These are phyloP conservation scores for Linyphia triangularis DNA, from an alignment of 2,888 invertebrate species.

Conservation along the genomic window DNA sequence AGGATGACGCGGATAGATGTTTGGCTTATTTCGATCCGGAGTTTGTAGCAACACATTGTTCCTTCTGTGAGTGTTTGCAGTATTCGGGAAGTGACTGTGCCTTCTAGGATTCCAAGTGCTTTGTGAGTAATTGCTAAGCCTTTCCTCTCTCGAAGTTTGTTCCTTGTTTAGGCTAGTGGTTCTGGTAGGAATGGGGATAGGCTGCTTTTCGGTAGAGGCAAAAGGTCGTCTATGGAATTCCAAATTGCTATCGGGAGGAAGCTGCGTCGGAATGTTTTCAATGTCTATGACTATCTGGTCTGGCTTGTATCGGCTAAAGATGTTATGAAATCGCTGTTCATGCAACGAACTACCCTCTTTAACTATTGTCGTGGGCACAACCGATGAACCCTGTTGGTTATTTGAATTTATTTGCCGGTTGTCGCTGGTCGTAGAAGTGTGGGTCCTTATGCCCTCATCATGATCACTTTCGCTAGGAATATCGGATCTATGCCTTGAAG, in stretches of 20 bases:
- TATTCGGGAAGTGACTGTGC: neutral
- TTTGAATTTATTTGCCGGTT: neutral
- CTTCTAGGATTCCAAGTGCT: neutral
- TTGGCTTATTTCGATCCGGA: neutral
- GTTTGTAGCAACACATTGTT: neutral
- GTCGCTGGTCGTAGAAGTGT: neutral
- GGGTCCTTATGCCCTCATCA: neutral
- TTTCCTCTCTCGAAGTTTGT: neutral
- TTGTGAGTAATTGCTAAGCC: neutral
- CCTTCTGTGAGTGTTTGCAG: neutral
- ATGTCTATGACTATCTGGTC: conserved; percentile 66
- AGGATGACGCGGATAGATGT: neutral
- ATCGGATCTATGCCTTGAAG: conserved; percentile 3
- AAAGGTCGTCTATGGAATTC: conserved; percentile 1
- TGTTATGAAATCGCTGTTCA: conserved; percentile 25
- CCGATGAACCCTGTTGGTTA: neutral
- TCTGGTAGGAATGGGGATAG: neutral
- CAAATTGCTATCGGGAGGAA: neutral
- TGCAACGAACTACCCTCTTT: neutral
- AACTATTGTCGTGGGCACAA: neutral
- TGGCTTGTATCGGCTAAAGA: conserved; percentile 41
- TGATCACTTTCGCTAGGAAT: conserved; percentile 22
- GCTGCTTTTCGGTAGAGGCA: neutral
- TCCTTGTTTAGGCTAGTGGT: neutral
- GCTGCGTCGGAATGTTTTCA: conserved; percentile 34